Conservation (phyloP, 2,797 vertebrate species). For the Strix occidentalis region DNA sequence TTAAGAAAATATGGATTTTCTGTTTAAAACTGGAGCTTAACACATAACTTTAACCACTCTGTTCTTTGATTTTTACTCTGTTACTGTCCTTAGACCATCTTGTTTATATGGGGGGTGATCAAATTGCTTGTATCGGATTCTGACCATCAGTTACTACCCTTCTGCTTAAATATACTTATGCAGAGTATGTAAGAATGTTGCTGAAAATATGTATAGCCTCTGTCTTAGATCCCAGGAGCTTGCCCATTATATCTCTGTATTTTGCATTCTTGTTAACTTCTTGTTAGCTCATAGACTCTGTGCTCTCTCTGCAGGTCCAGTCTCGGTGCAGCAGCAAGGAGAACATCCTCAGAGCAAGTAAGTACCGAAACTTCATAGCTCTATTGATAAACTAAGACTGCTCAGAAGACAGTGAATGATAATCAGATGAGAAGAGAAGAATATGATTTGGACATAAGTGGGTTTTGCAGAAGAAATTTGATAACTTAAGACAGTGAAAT, state of each 20-base stretch:
- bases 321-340: conserved; percentile 99
- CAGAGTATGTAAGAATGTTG: conserved; percentile 41
- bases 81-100: neutral
- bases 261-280: conserved; percentile 53
- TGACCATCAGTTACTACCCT: neutral
- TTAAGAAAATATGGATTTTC: conserved; percentile 6
- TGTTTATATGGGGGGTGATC: neutral
- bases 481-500: neutral
- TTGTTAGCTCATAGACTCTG: conserved; percentile 68
- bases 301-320: conserved; percentile 90
- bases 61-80: neutral
- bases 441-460: neutral
- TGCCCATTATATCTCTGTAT: conserved; percentile 74
- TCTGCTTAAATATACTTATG: conserved; percentile 31
- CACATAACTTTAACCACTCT: neutral
- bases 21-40: neutral
- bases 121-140: conserved; percentile 24
- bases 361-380: conserved; percentile 72
- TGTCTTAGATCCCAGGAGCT: conserved; percentile 81
- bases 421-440: neutral
- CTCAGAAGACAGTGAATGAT: neutral
- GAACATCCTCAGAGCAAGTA: conserved; percentile 99
- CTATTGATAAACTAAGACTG: neutral
- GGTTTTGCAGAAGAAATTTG: neutral
- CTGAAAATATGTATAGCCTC: conserved; percentile 64